These are phyloP conservation scores for Malacoraja senta DNA, from an alignment of 2,797 vertebrate genomes.

Conservation along the genomic window DNA sequence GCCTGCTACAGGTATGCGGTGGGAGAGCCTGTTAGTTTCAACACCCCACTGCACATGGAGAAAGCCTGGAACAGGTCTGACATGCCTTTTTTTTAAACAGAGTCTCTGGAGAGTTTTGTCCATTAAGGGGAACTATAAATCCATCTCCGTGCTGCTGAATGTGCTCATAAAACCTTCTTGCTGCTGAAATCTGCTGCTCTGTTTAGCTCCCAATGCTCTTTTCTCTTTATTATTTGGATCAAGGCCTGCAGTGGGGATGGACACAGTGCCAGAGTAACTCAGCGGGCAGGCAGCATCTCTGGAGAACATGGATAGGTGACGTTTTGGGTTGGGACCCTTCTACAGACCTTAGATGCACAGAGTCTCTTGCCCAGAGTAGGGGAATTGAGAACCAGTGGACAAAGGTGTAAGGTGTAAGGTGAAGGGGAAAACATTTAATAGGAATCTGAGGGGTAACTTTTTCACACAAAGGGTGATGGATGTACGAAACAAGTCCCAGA, in stretches of 20 bases:
- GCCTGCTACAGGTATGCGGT: background rate
- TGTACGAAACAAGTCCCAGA: too few species aligned
- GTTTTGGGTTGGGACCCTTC: too few species aligned
- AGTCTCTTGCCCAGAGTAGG: too few species aligned
- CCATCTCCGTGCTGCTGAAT: background rate
- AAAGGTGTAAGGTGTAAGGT: too few species aligned
- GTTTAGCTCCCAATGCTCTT: background rate
- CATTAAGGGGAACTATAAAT: background rate
- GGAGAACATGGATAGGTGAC: too few species aligned
- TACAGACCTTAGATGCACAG: too few species aligned
- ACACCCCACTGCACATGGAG: background rate
- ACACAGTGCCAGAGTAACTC: background rate
- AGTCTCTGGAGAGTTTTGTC: background rate
- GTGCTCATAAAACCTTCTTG: background rate
- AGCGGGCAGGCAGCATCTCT: too few species aligned
- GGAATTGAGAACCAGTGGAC: too few species aligned
- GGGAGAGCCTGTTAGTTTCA: background rate
- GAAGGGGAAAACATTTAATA: too few species aligned
- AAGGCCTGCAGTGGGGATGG: background rate
- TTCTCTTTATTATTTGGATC: too few species aligned
- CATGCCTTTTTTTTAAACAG: background rate
- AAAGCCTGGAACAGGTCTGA: background rate
- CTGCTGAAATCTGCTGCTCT: background rate
- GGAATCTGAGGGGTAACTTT: too few species aligned
- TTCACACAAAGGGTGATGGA: too few species aligned